Evolutionary conservation across 2,888 invertebrate genomes (phyloP).

Genomic region (Lithophane semibrunnea): DNA sequence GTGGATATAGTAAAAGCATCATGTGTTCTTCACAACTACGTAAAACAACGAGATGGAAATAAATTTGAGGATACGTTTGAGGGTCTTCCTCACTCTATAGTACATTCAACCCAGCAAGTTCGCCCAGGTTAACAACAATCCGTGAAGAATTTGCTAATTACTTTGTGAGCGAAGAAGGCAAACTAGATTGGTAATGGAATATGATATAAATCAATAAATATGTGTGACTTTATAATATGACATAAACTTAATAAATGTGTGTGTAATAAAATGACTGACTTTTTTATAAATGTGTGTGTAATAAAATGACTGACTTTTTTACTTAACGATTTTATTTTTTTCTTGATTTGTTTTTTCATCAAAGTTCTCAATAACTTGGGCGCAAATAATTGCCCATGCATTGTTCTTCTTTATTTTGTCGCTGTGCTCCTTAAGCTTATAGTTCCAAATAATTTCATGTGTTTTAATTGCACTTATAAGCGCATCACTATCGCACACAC

Average conservation of each 20-base stretch:
- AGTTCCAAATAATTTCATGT: slow-evolving; percentile 62
- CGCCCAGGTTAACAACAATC: no score
- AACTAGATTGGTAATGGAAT: not conserved
- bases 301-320: slow-evolving; percentile 19
- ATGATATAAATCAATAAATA: slow-evolving; percentile 60
- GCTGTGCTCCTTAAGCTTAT: slow-evolving; percentile 61
- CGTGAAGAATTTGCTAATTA: no score
- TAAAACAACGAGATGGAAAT: no score
- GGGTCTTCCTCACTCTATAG: no score
- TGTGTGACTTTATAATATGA: slow-evolving; percentile 30
- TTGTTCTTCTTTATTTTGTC: slow-evolving; percentile 50
- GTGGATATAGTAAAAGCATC: no score
- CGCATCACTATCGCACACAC: slow-evolving; percentile 60
- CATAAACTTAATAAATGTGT: no score
- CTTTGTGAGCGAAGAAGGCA: no score
- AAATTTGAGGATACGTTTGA: no score
- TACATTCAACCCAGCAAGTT: no score
- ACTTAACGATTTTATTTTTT: slow-evolving; percentile 57
- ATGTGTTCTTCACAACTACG: no score
- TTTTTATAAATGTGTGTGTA: slow-evolving; percentile 14
- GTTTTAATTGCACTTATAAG: slow-evolving; percentile 44
- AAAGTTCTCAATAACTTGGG: slow-evolving; percentile 62
- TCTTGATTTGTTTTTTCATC: slow-evolving; percentile 58
- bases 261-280: not conserved
- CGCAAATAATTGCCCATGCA: slow-evolving; percentile 62